Conservation (phyloP, 2,888 invertebrate species). For the Sussaba pulchella region DNA sequence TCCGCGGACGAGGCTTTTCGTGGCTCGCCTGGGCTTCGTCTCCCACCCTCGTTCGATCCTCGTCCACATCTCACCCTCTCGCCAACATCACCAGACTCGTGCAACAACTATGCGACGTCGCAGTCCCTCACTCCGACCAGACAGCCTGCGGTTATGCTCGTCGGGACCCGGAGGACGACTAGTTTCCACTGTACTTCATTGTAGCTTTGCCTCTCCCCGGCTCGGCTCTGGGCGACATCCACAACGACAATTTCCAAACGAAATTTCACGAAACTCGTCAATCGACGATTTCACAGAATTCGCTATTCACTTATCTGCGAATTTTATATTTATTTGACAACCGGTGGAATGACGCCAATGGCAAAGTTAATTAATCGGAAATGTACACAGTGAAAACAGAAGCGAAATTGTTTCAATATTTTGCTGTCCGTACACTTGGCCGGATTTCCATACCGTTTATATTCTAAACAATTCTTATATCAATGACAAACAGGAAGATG, state of each 20-base stretch:
- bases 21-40: conserved; percentile 65
- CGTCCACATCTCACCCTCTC: conserved; percentile 58
- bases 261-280: conserved; percentile 42
- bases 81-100: conserved; percentile 68
- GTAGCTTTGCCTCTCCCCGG: conserved; percentile 26
- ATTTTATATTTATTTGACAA: too few relatives aligned
- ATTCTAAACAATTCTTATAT: too few relatives aligned
- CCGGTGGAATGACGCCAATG: too few relatives aligned
- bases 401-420: too few relatives aligned
- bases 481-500: too few relatives aligned
- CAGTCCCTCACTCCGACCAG: conserved; percentile 79
- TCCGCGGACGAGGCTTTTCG: conserved; percentile 68
- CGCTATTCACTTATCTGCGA: neutral
- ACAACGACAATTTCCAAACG: conserved; percentile 8
- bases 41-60: conserved; percentile 55
- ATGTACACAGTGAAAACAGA: too few relatives aligned
- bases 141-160: conserved; percentile 80
- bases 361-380: too few relatives aligned
- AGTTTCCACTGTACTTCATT: conserved; percentile 45
- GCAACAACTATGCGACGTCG: conserved; percentile 79
- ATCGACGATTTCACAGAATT: conserved; percentile 13
- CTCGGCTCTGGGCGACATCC: conserved; percentile 11
- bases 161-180: conserved; percentile 71
- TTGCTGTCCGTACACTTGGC: too few relatives aligned
- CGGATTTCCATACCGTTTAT: too few relatives aligned